Evolutionary conservation across 2,888 invertebrate species (phyloP).

Genomic region (Apamea sordens): DNA sequence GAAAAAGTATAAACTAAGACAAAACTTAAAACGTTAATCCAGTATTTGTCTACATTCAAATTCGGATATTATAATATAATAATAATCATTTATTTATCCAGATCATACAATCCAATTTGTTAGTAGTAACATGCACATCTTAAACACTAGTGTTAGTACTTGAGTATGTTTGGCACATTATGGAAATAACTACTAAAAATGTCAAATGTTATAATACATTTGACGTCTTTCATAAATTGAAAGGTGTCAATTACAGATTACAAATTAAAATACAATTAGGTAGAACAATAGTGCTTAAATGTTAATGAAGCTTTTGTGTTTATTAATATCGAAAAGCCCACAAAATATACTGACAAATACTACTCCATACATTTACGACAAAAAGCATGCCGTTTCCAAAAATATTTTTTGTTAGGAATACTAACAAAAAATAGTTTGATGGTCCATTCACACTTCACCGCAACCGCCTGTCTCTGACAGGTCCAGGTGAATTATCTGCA

Average conservation of each 20-base stretch:
- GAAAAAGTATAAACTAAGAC: not conserved
- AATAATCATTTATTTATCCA: too few species aligned
- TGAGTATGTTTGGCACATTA: too few species aligned
- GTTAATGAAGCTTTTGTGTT: not conserved
- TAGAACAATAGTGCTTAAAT: not conserved
- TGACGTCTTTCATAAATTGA: too few species aligned
- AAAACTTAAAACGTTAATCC: not conserved
- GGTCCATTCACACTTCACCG: conserved; percentile 41
- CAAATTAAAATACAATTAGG: not conserved
- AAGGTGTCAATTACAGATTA: not conserved
- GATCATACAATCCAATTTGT: too few species aligned
- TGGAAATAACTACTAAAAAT: too few species aligned
- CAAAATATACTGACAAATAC: not conserved
- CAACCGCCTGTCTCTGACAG: conserved; percentile 46
- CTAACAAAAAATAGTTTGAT: too few species aligned
- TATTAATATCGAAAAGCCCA: not conserved
- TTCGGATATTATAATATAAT: not conserved
- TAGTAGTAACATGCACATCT: too few species aligned
- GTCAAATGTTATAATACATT: too few species aligned
- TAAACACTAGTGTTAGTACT: too few species aligned
- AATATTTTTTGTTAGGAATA: conserved; percentile 3
- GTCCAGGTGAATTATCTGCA: conserved; percentile 57
- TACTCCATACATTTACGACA: not conserved
- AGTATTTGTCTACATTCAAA: not conserved
- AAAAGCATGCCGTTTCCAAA: conserved; percentile 6